Conservation (phyloP, 2,797 vertebrate species). For the Acanthurus lineatus region DNA sequence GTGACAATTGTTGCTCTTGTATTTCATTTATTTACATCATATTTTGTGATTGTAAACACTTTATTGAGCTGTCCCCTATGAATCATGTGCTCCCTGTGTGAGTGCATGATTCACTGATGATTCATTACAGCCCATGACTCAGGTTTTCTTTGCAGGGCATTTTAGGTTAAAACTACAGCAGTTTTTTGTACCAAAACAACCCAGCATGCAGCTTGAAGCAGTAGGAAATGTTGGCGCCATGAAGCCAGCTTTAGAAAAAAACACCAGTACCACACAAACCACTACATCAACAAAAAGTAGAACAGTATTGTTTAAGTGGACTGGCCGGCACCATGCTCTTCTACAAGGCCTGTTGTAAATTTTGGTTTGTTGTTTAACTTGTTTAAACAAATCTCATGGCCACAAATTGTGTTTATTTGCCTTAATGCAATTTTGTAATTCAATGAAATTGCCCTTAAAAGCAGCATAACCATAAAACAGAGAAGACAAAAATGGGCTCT, state of each 20-base stretch:
- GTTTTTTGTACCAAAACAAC: slow-evolving; percentile 25
- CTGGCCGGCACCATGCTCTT: background rate
- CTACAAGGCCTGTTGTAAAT: slow-evolving; percentile 13
- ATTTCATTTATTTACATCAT: background rate
- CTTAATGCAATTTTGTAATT: slow-evolving; percentile 12
- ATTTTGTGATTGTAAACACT: background rate
- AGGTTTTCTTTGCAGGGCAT: slow-evolving; percentile 36
- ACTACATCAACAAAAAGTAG: slow-evolving; percentile 34
- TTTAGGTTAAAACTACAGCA: slow-evolving; percentile 8
- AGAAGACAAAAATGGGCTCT: background rate
- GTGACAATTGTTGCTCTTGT: background rate
- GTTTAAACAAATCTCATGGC: background rate
- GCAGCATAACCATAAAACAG: background rate
- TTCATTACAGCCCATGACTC: slow-evolving; percentile 51
- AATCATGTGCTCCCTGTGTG: slow-evolving; percentile 25
- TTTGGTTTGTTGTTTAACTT: slow-evolving; percentile 11
- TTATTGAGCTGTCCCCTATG: slow-evolving; percentile 24
- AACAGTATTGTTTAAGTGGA: slow-evolving; percentile 23
- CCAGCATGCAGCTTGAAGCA: slow-evolving; percentile 9
- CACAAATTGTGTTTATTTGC: slow-evolving; percentile 28
- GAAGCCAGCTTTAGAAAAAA: slow-evolving; percentile 24
- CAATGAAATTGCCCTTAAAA: slow-evolving; percentile 8
- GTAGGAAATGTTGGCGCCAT: slow-evolving; percentile 19
- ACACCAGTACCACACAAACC: slow-evolving; percentile 29
- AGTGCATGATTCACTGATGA: slow-evolving; percentile 51